Conservation (phyloP, 2,113 vertebrate species). For the Elgaria multicarinata region DNA sequence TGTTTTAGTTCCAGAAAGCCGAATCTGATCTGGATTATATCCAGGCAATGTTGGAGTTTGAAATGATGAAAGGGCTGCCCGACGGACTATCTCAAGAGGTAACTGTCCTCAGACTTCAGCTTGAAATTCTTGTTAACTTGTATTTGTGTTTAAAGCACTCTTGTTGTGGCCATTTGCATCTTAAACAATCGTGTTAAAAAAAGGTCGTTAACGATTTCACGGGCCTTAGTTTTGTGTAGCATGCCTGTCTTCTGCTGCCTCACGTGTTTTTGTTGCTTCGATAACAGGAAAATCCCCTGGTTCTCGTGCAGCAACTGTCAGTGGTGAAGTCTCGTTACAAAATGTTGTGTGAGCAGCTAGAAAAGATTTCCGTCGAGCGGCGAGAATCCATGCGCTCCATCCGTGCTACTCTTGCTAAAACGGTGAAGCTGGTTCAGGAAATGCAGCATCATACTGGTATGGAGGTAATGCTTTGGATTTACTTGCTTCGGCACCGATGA, state of each 20-base stretch:
- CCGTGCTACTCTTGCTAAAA: conserved; percentile 74
- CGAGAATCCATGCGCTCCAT: conserved; percentile 82
- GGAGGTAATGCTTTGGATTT: conserved; percentile 76
- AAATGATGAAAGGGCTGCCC: conserved; percentile 83
- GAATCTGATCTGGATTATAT: conserved; percentile 94
- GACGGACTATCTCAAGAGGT: conserved; percentile 82
- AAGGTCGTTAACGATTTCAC: not conserved
- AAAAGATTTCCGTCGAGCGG: conserved; percentile 79
- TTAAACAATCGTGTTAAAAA: not conserved
- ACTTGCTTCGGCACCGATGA: not conserved
- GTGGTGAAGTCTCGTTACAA: conserved; percentile 84
- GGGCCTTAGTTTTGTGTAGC: not conserved
- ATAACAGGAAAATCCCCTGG: conserved; percentile 83
- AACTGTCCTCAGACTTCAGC: conserved; percentile 38
- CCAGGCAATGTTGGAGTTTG: conserved; percentile 88
- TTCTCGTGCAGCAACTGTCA: conserved; percentile 84
- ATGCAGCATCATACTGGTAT: conserved; percentile 76
- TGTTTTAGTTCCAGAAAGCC: conserved; percentile 92
- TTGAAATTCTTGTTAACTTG: not conserved
- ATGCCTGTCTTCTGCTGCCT: not conserved
- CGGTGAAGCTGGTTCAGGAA: conserved; percentile 73
- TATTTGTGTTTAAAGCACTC: not conserved
- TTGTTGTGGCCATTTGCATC: not conserved
- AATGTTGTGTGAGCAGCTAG: conserved; percentile 77
- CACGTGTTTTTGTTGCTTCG: not conserved